Percentiles rank a stretch among this genome's conserved stretches.
These are phyloP conservation scores for Mizuhopecten yessoensis DNA, from an alignment of 1,140 invertebrate species.

Conservation along the genomic window DNA sequence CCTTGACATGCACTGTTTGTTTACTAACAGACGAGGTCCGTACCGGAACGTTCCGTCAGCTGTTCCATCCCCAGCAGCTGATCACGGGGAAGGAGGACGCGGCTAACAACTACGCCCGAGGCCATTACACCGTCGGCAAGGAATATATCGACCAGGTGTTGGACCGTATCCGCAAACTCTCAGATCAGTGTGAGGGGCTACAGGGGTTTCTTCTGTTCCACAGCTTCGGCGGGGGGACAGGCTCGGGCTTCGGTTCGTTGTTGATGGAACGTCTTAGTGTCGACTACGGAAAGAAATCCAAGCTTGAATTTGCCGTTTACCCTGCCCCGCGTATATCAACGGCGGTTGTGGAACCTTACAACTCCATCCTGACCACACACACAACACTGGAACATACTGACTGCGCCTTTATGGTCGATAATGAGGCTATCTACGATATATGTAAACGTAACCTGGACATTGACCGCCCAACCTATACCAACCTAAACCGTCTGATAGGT, in stretches of 20 bases:
- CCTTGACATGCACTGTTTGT: neutral
- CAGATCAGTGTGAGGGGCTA: constrained; percentile 67
- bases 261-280: constrained; percentile 82
- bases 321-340: constrained; percentile 91
- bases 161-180: constrained; percentile 76
- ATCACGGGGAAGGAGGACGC: constrained; percentile 91
- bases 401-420: constrained; percentile 90
- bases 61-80: constrained; percentile 67
- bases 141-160: constrained; percentile 82
- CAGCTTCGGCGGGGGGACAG: constrained; percentile 89
- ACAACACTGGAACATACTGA: constrained; percentile 84
- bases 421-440: constrained; percentile 96
- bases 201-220: constrained; percentile 84
- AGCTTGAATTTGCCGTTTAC: constrained; percentile 94
- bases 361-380: constrained; percentile 85
- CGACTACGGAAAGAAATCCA: constrained; percentile 92
- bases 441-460: constrained; percentile 92
- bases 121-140: constrained; percentile 83
- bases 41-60: constrained; percentile 68
- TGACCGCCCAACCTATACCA: constrained; percentile 85
- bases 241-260: constrained; percentile 87
- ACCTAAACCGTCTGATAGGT: constrained; percentile 76
- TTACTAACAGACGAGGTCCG: constrained; percentile 65
- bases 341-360: constrained; percentile 95
- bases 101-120: constrained; percentile 85